Conservation (phyloP, 2,888 invertebrate genomes). For the Tipula helvola region DNA sequence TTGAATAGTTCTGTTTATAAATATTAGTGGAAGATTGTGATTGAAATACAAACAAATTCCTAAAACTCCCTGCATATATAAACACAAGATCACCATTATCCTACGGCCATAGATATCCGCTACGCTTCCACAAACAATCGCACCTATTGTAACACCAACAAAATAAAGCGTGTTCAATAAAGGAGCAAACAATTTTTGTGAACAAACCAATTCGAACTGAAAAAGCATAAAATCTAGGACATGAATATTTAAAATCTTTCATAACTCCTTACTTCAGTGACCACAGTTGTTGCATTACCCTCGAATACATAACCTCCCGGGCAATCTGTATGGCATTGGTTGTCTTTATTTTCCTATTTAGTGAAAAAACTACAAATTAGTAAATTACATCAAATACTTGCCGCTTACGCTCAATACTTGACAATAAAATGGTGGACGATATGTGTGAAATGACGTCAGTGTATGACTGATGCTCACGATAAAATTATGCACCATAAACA, state of each 20-base stretch:
- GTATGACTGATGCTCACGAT: conserved; percentile 34
- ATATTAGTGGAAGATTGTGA: conserved; percentile 28
- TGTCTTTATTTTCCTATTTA: not conserved
- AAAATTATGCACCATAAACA: conserved; percentile 31
- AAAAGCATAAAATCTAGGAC: not conserved
- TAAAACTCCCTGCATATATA: conserved; percentile 31
- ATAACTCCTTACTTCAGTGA: not conserved
- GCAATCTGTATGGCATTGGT: not conserved
- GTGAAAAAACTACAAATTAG: not conserved
- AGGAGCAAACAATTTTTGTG: conserved; percentile 26
- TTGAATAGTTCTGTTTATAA: conserved; percentile 32
- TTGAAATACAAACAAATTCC: conserved; percentile 22
- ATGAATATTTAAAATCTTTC: not conserved
- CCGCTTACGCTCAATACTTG: conserved; percentile 22
- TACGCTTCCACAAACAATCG: conserved; percentile 30
- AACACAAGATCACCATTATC: conserved; percentile 32
- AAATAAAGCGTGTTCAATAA: conserved; percentile 31
- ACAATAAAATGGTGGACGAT: conserved; percentile 31
- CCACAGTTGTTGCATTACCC: not conserved
- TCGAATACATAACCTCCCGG: not conserved
- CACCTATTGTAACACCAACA: conserved; percentile 33
- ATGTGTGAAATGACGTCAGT: conserved; percentile 30
- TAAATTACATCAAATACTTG: not conserved
- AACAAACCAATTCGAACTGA: conserved; percentile 28
- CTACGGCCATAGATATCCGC: conserved; percentile 35